Evolutionary conservation across 2,113 vertebrate genomes (phyloP).

Genomic region (Caranx melampygus): DNA sequence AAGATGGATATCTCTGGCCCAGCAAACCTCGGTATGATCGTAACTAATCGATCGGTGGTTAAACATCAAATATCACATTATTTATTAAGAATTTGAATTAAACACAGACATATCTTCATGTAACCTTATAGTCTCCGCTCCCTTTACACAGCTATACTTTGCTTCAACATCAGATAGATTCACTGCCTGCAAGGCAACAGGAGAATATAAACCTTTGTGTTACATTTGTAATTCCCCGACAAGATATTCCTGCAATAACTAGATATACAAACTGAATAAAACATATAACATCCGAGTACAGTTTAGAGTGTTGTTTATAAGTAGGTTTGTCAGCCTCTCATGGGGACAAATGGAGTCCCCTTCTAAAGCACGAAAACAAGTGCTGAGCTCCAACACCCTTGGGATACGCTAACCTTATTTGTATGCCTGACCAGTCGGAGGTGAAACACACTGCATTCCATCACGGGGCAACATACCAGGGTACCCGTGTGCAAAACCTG

Average conservation of each 20-base stretch:
- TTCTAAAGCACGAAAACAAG: conserved; percentile 62
- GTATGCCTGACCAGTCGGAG: conserved; percentile 59
- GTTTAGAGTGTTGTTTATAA: conserved; percentile 31
- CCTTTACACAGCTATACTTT: not conserved
- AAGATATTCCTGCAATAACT: conserved; percentile 10
- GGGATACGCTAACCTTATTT: conserved; percentile 63
- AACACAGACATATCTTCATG: not conserved
- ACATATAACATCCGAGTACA: conserved; percentile 10
- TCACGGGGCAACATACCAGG: conserved; percentile 9
- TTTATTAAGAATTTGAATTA: not conserved
- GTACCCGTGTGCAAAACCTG: conserved; percentile 14
- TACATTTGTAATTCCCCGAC: not conserved
- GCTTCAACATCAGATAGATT: not conserved
- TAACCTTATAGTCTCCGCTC: not conserved
- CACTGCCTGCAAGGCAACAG: not conserved
- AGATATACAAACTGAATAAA: conserved; percentile 32
- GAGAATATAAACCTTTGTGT: not conserved
- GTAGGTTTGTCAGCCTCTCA: conserved; percentile 37
- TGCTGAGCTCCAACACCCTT: conserved; percentile 38
- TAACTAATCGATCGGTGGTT: not conserved
- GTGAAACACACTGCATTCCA: conserved; percentile 48
- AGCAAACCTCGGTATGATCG: conserved; percentile 4
- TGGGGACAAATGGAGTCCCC: conserved; percentile 57
- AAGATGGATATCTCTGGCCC: conserved; percentile 74
- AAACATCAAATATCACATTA: not conserved